These are phyloP conservation scores for Chrysopa pallens DNA, from an alignment of 1,140 invertebrate genomes.

Conservation along the genomic window DNA sequence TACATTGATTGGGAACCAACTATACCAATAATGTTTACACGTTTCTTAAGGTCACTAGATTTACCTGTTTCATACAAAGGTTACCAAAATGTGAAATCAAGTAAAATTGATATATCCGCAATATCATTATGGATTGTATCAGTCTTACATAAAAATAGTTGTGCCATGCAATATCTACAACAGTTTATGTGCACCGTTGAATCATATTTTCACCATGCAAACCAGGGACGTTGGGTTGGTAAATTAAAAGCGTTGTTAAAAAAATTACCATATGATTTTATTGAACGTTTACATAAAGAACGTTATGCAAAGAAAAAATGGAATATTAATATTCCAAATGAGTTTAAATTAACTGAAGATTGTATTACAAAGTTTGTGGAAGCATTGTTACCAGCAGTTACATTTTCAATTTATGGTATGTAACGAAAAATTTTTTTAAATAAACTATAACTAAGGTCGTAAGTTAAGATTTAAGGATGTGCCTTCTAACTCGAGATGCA, in stretches of 20 bases:
- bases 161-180: slow-evolving; percentile 53
- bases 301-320: slow-evolving; percentile 41
- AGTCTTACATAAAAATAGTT: slow-evolving; percentile 31
- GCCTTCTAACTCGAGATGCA: too few species aligned
- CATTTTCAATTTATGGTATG: slow-evolving; percentile 13
- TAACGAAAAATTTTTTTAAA: not conserved
- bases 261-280: slow-evolving; percentile 37
- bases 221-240: slow-evolving; percentile 56
- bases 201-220: slow-evolving; percentile 81
- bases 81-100: slow-evolving; percentile 18
- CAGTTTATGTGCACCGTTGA: slow-evolving; percentile 70
- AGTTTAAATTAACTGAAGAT: slow-evolving; percentile 54
- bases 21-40: slow-evolving; percentile 63
- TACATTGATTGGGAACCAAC: slow-evolving; percentile 76
- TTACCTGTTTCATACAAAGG: slow-evolving; percentile 61
- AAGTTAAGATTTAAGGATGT: too few species aligned
- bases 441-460: too few species aligned
- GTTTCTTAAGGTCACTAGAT: slow-evolving; percentile 56
- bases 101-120: slow-evolving; percentile 33
- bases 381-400: slow-evolving; percentile 43
- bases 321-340: slow-evolving; percentile 45
- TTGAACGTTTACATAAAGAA: slow-evolving; percentile 42
- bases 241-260: slow-evolving; percentile 41
- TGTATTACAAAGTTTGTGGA: slow-evolving; percentile 74
- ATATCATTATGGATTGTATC: slow-evolving; percentile 54